phyloP scores from a whole-genome alignment of 2,888 invertebrate species.

The Phyllotreta striolata region DNA sequence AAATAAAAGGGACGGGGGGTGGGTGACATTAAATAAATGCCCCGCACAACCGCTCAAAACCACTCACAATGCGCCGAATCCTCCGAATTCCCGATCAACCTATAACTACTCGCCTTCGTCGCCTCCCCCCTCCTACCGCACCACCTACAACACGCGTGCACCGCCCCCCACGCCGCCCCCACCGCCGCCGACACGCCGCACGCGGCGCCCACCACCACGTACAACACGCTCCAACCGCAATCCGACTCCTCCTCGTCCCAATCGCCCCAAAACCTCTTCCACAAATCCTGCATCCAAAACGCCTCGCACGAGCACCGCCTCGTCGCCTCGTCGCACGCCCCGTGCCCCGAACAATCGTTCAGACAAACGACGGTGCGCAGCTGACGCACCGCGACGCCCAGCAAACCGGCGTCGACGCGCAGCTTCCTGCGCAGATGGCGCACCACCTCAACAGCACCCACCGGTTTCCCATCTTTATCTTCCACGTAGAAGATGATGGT shows the following conservation, averaged over 20 bases:
- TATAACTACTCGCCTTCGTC: conserved; percentile 72
- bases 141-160: conserved; percentile 69
- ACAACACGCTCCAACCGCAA: conserved; percentile 94
- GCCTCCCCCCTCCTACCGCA: conserved; percentile 62
- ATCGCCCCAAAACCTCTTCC: conserved; percentile 54
- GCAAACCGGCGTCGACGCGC: conserved; percentile 72
- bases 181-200: conserved; percentile 66
- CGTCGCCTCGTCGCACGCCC: conserved; percentile 83
- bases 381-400: conserved; percentile 75
- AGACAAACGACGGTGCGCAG: conserved; percentile 89
- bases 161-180: conserved; percentile 70
- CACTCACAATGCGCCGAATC: conserved; percentile 69
- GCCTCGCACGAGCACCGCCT: conserved; percentile 90
- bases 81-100: conserved; percentile 77
- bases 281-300: conserved; percentile 87
- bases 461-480: conserved; percentile 55
- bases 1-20: no score
- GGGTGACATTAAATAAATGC: no score
- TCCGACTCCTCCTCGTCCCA: conserved; percentile 57
- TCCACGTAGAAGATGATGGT: conserved; percentile 63
- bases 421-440: conserved; percentile 73
- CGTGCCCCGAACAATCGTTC: conserved; percentile 92
- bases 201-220: conserved; percentile 81
- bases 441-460: conserved; percentile 73
- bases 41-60: no score